Percentiles rank a stretch among this genome's conserved stretches.
Conservation (phyloP, 2,113 vertebrate genomes). For the Tapirus terrestris region DNA sequence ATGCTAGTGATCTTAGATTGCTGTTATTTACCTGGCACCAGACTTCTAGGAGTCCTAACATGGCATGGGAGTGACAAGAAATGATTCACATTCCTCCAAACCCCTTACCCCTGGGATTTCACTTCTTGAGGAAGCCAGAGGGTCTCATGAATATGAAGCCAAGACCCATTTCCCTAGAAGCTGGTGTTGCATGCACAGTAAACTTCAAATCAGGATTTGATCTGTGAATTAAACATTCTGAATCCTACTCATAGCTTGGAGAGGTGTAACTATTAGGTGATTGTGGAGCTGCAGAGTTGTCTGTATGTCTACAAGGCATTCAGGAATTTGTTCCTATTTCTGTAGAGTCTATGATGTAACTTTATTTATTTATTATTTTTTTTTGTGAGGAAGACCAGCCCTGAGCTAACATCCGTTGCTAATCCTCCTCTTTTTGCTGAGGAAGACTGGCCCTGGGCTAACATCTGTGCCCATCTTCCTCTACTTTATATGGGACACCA, state of each 20-base stretch:
- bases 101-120: constrained; percentile 21
- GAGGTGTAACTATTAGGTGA: background rate
- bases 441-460: no score
- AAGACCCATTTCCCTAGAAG: background rate
- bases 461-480: no score
- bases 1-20: background rate
- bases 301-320: background rate
- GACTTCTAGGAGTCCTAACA: background rate
- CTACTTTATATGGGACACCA: no score
- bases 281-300: background rate
- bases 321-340: background rate
- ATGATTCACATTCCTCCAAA: background rate
- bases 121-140: background rate
- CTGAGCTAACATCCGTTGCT: no score
- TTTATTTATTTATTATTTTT: no score
- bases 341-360: background rate
- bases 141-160: background rate
- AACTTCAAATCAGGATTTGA: constrained; percentile 24
- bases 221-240: constrained; percentile 46
- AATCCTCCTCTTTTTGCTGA: no score
- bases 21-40: constrained; percentile 17
- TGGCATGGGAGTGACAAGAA: background rate
- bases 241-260: background rate
- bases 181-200: background rate
- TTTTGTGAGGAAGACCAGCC: no score